A percentile compares a stretch with the other conserved stretches of the same genome.
Evolutionary conservation across 2,888 invertebrate species (phyloP).

Genomic region (Saturnia pavonia): DNA sequence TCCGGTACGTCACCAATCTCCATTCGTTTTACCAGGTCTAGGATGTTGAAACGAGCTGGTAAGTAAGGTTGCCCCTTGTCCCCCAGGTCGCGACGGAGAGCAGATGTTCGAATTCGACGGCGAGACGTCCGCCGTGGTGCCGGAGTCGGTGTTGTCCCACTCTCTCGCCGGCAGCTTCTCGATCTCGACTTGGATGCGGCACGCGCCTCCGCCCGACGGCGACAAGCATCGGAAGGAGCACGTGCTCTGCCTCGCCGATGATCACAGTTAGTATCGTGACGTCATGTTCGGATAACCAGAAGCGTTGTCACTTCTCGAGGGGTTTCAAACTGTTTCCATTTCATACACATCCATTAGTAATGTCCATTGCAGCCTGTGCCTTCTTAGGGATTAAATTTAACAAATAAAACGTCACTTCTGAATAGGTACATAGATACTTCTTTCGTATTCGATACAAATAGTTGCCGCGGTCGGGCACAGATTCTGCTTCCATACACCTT

Average conservation of each 20-base stretch:
- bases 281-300: no score
- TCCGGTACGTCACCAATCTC: constrained; percentile 75
- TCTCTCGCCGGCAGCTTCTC: constrained; percentile 92
- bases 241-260: constrained; percentile 97
- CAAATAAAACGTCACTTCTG: no score
- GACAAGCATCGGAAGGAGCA: constrained; percentile 98
- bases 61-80: not conserved
- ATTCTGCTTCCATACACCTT: no score
- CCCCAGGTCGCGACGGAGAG: constrained; percentile 86
- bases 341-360: no score
- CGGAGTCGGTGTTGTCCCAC: constrained; percentile 88
- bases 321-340: no score
- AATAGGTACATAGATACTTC: no score
- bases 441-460: no score
- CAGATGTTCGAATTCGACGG: constrained; percentile 99
- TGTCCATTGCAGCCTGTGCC: no score
- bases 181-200: constrained; percentile 97
- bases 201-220: constrained; percentile 88
- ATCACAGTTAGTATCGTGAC: constrained; percentile 97
- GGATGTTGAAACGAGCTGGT: not conserved
- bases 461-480: no score
- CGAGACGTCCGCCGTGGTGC: constrained; percentile 90
- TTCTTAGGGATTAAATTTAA: no score
- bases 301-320: no score
- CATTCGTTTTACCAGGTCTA: not conserved